A percentile compares a stretch with the other conserved stretches of the same genome.
phyloP scores from a whole-genome alignment of 2,113 vertebrate species.

The Platichthys stellatus region DNA sequence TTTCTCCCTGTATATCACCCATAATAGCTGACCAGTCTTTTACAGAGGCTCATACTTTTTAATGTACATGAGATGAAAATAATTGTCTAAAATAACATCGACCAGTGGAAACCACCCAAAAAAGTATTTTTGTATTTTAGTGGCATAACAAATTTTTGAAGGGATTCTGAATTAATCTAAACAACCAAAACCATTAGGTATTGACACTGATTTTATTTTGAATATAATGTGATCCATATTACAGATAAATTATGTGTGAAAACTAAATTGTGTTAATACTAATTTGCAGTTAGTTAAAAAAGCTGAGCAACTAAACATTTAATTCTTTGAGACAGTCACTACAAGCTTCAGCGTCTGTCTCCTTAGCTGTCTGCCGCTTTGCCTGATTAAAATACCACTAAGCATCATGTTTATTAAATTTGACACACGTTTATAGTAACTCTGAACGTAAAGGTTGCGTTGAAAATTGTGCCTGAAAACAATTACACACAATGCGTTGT shows the following conservation, averaged over 20 bases:
- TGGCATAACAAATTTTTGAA: not conserved
- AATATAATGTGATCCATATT: too few relatives aligned
- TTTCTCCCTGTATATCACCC: too few relatives aligned
- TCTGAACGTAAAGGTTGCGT: accelerated
- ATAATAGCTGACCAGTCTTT: too few relatives aligned
- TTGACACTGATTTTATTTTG: not conserved
- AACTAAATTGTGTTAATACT: too few relatives aligned
- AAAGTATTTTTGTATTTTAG: too few relatives aligned
- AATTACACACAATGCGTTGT: not conserved
- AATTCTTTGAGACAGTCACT: not conserved
- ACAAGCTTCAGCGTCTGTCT: not conserved
- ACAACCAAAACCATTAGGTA: not conserved
- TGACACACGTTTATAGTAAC: not conserved
- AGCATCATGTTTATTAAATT: accelerated
- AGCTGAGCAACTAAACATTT: not conserved
- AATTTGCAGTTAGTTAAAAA: not conserved
- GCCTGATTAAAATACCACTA: conserved; percentile 62
- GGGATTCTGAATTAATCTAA: not conserved
- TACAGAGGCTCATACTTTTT: too few relatives aligned
- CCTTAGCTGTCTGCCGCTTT: conserved; percentile 62
- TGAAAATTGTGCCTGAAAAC: accelerated
- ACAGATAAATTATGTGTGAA: too few relatives aligned
- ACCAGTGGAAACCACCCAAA: too few relatives aligned
- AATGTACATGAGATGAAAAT: too few relatives aligned
- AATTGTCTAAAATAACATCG: too few relatives aligned